Conservation (phyloP, 2,797 vertebrate genomes). For the Karalla daura region DNA sequence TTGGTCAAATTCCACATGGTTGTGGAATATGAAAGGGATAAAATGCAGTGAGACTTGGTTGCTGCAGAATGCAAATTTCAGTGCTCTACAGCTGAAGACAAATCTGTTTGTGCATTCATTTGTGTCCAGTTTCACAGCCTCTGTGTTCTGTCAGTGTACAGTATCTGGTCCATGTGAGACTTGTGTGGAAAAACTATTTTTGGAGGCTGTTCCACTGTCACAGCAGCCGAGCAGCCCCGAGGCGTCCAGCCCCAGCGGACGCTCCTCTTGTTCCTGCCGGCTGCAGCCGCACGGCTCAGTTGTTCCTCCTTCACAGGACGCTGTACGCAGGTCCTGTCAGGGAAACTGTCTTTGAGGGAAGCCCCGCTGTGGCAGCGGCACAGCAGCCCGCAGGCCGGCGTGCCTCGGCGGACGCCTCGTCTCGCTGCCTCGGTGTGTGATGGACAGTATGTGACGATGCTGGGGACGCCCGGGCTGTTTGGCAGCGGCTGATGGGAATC, state of each 20-base stretch:
- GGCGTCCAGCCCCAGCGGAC: slow-evolving; percentile 3
- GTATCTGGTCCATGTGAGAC: not conserved
- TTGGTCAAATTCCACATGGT: too few relatives aligned
- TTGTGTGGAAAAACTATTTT: slow-evolving; percentile 4
- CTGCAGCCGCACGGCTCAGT: slow-evolving; percentile 10
- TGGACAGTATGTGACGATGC: slow-evolving; percentile 43
- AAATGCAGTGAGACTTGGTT: not conserved
- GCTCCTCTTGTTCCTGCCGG: slow-evolving; percentile 20
- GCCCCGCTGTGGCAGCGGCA: slow-evolving; percentile 39
- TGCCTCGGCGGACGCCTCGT: slow-evolving; percentile 30
- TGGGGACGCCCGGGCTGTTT: slow-evolving; percentile 13
- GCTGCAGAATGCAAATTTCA: not conserved
- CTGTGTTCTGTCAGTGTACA: not conserved
- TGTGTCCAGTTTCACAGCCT: not conserved
- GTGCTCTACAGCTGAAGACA: not conserved
- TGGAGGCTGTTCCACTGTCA: slow-evolving; percentile 20
- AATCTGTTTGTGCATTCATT: not conserved
- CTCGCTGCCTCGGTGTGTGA: slow-evolving; percentile 22
- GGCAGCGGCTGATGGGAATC: slow-evolving; percentile 50
- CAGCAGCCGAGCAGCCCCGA: slow-evolving; percentile 24
- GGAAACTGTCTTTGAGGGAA: slow-evolving; percentile 46
- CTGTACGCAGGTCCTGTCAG: not conserved
- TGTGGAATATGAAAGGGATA: too few relatives aligned
- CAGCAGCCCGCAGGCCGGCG: slow-evolving; percentile 40
- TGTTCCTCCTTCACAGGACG: not conserved